A percentile compares a stretch with the other conserved stretches of the same genome.
These are phyloP conservation scores for Strigamia transsilvanica DNA, from an alignment of 2,888 invertebrate species.

Conservation along the genomic window DNA sequence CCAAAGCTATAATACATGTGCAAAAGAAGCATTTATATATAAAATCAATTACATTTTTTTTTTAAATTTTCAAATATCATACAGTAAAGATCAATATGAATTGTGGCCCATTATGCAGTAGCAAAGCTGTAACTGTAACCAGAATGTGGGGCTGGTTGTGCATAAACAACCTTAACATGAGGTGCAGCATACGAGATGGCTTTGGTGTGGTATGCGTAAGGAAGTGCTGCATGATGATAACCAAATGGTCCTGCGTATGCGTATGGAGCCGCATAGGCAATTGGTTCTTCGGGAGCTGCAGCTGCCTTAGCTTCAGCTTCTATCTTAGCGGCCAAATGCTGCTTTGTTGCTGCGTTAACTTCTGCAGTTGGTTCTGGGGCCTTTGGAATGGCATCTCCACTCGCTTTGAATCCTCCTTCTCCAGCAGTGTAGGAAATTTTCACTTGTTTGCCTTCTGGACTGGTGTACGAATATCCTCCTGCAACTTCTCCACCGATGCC, in stretches of 20 bases:
- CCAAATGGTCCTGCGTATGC: neutral
- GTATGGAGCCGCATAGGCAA: neutral
- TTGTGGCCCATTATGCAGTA: neutral
- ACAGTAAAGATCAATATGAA: neutral
- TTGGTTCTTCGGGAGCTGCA: neutral
- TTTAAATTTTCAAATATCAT: neutral
- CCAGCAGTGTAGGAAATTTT: conserved; percentile 72
- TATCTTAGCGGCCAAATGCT: conserved; percentile 27
- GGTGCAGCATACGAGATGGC: neutral
- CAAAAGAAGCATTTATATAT: too few species aligned
- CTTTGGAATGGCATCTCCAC: conserved; percentile 56
- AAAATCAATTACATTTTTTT: neutral
- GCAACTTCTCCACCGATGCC: conserved; percentile 73
- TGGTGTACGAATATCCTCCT: conserved; percentile 77
- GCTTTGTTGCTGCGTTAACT: conserved; percentile 17
- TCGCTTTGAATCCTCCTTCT: conserved; percentile 61
- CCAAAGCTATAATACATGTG: too few species aligned
- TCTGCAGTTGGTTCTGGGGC: conserved; percentile 51
- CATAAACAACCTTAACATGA: conserved; percentile 11
- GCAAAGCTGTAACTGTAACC: conserved; percentile 26
- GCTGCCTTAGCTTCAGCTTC: conserved; percentile 47
- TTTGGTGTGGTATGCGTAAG: neutral
- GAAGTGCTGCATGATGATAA: neutral
- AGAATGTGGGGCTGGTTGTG: neutral
- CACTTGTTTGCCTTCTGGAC: conserved; percentile 70